phyloP scores from a whole-genome alignment of 2,797 vertebrate genomes.

The Moxostoma hubbsi region DNA sequence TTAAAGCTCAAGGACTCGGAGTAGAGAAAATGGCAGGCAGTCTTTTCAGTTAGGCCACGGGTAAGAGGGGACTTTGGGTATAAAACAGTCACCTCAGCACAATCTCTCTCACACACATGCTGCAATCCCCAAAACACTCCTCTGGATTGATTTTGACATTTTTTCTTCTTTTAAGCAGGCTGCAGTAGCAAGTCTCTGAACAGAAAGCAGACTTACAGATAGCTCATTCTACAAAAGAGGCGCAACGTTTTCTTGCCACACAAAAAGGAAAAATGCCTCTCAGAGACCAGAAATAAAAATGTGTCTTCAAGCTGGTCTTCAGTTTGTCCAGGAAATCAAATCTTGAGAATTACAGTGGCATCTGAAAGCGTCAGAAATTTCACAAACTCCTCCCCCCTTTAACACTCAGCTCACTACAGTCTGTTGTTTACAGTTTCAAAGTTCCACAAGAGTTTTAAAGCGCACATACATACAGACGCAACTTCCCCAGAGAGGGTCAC shows the following conservation, averaged over 20 bases:
- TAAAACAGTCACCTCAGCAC: slow-evolving; percentile 63
- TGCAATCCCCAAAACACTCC: slow-evolving; percentile 54
- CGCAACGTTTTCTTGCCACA: slow-evolving; percentile 21
- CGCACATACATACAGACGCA: slow-evolving; percentile 64
- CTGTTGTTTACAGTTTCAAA: slow-evolving; percentile 53
- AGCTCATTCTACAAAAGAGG: slow-evolving; percentile 57
- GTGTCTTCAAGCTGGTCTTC: slow-evolving; percentile 55
- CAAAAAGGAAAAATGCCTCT: slow-evolving; percentile 49
- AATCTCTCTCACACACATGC: slow-evolving; percentile 64
- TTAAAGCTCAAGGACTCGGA: slow-evolving; percentile 64
- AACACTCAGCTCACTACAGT: slow-evolving; percentile 28
- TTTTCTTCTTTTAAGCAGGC: slow-evolving; percentile 58
- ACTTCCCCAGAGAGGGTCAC: slow-evolving; percentile 71
- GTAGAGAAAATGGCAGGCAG: slow-evolving; percentile 58
- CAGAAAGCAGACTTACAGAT: slow-evolving; percentile 63
- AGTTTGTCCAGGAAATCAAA: slow-evolving; percentile 48
- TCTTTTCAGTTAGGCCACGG: slow-evolving; percentile 62
- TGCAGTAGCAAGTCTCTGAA: slow-evolving; percentile 55
- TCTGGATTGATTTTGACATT: slow-evolving; percentile 51
- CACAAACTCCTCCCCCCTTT: slow-evolving; percentile 36
- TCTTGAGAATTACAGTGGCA: slow-evolving; percentile 48
- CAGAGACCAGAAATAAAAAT: slow-evolving; percentile 23
- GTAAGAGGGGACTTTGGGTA: slow-evolving; percentile 63
- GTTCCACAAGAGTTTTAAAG: slow-evolving; percentile 55
- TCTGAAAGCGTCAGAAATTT: slow-evolving; percentile 58